phyloP scores from a whole-genome alignment of 2,888 invertebrate genomes.

The Andrena praecox region DNA sequence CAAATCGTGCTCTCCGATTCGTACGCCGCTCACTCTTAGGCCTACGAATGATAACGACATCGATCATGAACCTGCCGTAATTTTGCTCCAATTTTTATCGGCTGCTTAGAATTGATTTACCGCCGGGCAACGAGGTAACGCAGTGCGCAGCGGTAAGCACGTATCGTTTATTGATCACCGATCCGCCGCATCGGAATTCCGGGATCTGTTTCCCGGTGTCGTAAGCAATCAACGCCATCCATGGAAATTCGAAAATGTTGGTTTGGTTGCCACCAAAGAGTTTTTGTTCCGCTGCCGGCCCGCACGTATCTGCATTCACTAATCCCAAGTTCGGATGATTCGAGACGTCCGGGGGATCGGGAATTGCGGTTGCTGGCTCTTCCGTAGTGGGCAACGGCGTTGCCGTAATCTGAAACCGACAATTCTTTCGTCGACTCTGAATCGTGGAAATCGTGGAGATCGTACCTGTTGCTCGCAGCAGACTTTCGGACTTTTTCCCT shows the following conservation, averaged over 20 bases:
- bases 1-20: conserved; percentile 88
- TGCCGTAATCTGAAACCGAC: not conserved
- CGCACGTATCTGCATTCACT: conserved; percentile 86
- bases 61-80: not conserved
- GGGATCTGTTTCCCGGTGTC: conserved; percentile 69
- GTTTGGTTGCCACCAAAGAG: conserved; percentile 89
- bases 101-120: conserved; percentile 59
- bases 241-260: conserved; percentile 89
- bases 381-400: not conserved
- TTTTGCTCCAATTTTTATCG: not conserved
- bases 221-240: conserved; percentile 91
- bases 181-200: conserved; percentile 84
- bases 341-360: conserved; percentile 81
- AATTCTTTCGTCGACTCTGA: not conserved
- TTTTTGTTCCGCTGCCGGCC: conserved; percentile 86
- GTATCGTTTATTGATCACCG: conserved; percentile 86
- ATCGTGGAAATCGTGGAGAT: not conserved
- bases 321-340: conserved; percentile 83
- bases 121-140: conserved; percentile 80
- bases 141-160: conserved; percentile 88
- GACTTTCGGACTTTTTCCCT: conserved; percentile 84
- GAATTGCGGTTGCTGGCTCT: not conserved
- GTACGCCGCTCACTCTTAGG: conserved; percentile 84
- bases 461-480: conserved; percentile 79
- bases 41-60: conserved; percentile 63